Evolutionary conservation across 2,113 vertebrate genomes (phyloP).

Genomic region (Oryzias celebensis): DNA sequence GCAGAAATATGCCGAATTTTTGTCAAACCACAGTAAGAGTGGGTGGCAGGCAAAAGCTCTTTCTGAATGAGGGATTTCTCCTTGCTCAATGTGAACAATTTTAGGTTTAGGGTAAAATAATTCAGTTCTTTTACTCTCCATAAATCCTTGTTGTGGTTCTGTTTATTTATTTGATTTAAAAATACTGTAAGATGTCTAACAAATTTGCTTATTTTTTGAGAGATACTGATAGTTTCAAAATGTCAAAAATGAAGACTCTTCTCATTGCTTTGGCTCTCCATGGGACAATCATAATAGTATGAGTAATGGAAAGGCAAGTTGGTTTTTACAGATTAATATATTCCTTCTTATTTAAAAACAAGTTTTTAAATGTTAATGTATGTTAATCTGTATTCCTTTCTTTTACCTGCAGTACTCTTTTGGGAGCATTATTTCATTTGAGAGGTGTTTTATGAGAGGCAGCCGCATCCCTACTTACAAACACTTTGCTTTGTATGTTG

Average conservation of each 20-base stretch:
- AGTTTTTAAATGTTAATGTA: too few species aligned
- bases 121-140: too few species aligned
- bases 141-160: too few species aligned
- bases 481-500: constrained; percentile 13
- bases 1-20: too few species aligned
- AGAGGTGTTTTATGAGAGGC: accelerated
- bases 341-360: neutral
- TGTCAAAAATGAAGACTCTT: neutral
- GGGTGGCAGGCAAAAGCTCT: too few species aligned
- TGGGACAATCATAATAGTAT: accelerated
- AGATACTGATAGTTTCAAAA: neutral
- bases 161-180: too few species aligned
- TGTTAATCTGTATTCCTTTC: neutral
- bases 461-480: neutral
- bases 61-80: too few species aligned
- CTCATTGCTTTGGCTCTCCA: neutral
- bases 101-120: too few species aligned
- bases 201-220: neutral
- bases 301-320: neutral
- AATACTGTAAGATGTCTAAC: neutral
- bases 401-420: neutral
- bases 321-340: neutral
- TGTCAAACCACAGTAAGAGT: too few species aligned
- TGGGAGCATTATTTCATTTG: constrained; percentile 2
- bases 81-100: too few species aligned